Evolutionary conservation across 1,140 invertebrate genomes (phyloP).

Genomic region (Grapholita molesta): DNA sequence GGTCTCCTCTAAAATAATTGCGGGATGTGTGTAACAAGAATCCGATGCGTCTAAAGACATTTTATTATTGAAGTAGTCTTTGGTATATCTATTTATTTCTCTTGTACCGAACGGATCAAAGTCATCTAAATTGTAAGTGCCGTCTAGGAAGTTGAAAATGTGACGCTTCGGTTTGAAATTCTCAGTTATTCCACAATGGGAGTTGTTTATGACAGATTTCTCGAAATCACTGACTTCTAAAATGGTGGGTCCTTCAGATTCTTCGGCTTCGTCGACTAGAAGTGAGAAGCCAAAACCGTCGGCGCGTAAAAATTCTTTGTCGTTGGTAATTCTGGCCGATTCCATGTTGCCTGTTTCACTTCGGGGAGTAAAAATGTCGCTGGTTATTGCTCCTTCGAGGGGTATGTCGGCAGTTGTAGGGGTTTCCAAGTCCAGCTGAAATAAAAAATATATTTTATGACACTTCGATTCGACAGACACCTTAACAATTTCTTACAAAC

Average conservation of each 20-base stretch:
- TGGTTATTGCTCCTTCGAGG: constrained; percentile 41
- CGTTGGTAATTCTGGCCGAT: constrained; percentile 36
- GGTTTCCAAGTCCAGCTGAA: constrained; percentile 73
- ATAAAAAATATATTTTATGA: constrained; percentile 27
- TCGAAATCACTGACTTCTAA: constrained; percentile 36
- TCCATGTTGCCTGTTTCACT: constrained; percentile 47
- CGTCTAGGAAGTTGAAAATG: constrained; percentile 63
- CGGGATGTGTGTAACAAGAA: constrained; percentile 64
- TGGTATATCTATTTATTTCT: constrained; percentile 43
- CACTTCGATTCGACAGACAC: no score
- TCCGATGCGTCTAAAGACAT: constrained; percentile 39
- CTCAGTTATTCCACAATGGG: constrained; percentile 23
- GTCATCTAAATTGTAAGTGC: constrained; percentile 60
- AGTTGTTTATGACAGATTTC: constrained; percentile 46
- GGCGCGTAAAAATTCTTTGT: constrained; percentile 53
- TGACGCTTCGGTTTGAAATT: constrained; percentile 35
- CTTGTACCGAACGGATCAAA: constrained; percentile 73
- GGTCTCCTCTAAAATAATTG: constrained; percentile 60
- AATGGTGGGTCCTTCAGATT: constrained; percentile 39
- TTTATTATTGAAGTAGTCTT: constrained; percentile 54
- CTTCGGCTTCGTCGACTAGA: constrained; percentile 57
- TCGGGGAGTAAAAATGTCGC: constrained; percentile 52
- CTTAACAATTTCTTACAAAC: no score
- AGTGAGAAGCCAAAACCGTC: constrained; percentile 69
- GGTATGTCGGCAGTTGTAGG: constrained; percentile 68